Evolutionary conservation across 2,888 invertebrate species (phyloP), one percentile per base, ranked within the genome.

Genomic region (Phlogophora meticulosa): DNA sequence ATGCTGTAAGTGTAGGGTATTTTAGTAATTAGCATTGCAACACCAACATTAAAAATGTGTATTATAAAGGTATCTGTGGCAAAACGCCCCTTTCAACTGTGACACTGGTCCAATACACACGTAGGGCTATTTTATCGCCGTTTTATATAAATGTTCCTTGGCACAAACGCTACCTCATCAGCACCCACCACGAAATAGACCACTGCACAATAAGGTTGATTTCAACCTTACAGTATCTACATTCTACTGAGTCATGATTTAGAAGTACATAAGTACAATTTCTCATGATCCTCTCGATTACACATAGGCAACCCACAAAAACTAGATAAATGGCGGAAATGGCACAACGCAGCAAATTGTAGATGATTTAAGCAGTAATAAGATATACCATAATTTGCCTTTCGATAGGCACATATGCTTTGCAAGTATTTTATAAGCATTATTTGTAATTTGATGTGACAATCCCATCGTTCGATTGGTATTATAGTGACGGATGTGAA

Each of bases 251-350:
- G 22, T 56, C 45, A 42, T 69, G 20, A 53, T 28, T 45, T 76
- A 55, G 10, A 43, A 43, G 20, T 58, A 60, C n/a, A n/a, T n/a
- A n/a, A 10, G 11, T 51, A 20, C 40, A 52, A 32, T 32, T 58
- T 75, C 74, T 57, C 63, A 71, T 62, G 28, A 40, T 45, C 42
- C 24, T 62, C 52, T 45, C 45, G 43, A 52, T 78, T 76, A 62
- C 72, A 68, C 48, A 51, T 17, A 40, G 7, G 10, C 11, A 43
- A 32, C 43, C 17, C 9, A 75, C 66, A 65, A 77, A 81, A 78
- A 70, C 48, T 49, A 63, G 24, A 59, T 69, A 68, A 80, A 72
- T 71, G 40, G 66, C 70, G 80, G 79, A 80, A 76, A 80, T 81
- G 76, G 53, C 63, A 53, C 60, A 78, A 75, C 61, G 38, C n/a